Percentiles rank a stretch among this genome's conserved stretches.
Evolutionary conservation across 2,113 vertebrate genomes (phyloP).

Genomic region (Holacanthus passer): DNA sequence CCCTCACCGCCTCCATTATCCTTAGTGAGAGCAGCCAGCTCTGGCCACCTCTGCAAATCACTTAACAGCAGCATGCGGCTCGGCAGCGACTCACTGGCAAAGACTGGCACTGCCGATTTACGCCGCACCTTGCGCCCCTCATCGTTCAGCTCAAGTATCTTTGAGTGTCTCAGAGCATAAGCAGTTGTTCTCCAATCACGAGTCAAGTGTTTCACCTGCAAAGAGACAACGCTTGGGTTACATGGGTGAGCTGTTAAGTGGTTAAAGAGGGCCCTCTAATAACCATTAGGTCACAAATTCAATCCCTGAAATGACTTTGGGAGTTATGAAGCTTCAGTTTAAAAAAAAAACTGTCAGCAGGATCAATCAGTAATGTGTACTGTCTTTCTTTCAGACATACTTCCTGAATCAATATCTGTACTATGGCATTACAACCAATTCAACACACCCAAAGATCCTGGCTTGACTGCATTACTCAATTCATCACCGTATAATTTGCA

Average conservation of each 20-base stretch:
- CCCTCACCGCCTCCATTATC: slow-evolving; percentile 78
- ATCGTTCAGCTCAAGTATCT: slow-evolving; percentile 91
- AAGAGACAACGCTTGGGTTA: slow-evolving; percentile 44
- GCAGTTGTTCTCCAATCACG: slow-evolving; percentile 97
- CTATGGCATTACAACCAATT: neutral
- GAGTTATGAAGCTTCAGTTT: neutral
- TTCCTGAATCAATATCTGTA: slow-evolving; percentile 7
- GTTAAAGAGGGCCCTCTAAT: neutral
- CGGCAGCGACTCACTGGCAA: slow-evolving; percentile 94
- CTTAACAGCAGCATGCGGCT: slow-evolving; percentile 96
- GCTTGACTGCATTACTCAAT: neutral
- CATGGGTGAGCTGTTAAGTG: neutral
- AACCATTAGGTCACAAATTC: neutral
- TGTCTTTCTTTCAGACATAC: neutral
- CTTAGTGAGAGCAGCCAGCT: slow-evolving; percentile 79
- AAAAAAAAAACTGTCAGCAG: neutral
- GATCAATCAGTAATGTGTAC: neutral
- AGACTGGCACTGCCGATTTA: slow-evolving; percentile 89
- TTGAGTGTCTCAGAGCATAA: slow-evolving; percentile 91
- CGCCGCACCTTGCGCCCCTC: slow-evolving; percentile 94
- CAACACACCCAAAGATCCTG: neutral
- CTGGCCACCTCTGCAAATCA: slow-evolving; percentile 89
- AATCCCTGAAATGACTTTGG: neutral
- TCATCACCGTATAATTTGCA: neutral
- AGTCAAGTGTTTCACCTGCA: slow-evolving; percentile 96